These are phyloP conservation scores for Panopea generosa DNA, from an alignment of 2,888 invertebrate species.

Conservation along the genomic window DNA sequence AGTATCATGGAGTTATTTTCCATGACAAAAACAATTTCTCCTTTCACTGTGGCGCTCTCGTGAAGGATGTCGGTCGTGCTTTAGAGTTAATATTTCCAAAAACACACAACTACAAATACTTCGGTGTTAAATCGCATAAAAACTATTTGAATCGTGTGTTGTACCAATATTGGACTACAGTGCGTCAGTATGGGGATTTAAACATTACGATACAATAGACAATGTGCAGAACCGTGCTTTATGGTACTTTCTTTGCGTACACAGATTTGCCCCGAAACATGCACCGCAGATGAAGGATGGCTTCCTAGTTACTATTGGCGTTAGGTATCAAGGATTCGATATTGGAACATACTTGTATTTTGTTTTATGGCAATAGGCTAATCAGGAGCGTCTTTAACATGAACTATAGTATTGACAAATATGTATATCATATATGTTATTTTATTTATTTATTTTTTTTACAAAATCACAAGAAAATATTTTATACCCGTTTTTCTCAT, in stretches of 20 bases:
- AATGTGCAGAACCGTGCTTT: constrained; percentile 22
- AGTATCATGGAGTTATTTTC: too few species aligned
- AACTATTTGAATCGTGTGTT: constrained; percentile 4
- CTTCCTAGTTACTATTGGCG: constrained; percentile 27
- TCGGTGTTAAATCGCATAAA: constrained; percentile 10
- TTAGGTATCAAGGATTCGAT: constrained; percentile 24
- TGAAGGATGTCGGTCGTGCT: constrained; percentile 13
- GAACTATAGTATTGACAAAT: constrained; percentile 2
- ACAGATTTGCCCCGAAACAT: constrained; percentile 13
- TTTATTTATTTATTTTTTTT: too few species aligned
- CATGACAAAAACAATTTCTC: neutral
- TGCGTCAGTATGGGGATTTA: constrained; percentile 12
- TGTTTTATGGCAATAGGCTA: constrained; percentile 6
- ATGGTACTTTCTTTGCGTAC: constrained; percentile 21
- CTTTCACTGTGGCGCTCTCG: neutral
- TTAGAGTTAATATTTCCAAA: constrained; percentile 3
- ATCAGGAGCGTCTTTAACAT: constrained; percentile 9
- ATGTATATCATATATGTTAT: too few species aligned
- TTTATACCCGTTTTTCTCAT: too few species aligned
- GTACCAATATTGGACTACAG: constrained; percentile 14
- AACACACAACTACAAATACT: constrained; percentile 8
- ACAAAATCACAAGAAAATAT: too few species aligned
- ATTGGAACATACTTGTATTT: constrained; percentile 25
- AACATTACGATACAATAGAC: constrained; percentile 11
- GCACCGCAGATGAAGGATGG: constrained; percentile 31